Conservation (phyloP, 2,797 vertebrate species). For the Mareca strepera region DNA sequence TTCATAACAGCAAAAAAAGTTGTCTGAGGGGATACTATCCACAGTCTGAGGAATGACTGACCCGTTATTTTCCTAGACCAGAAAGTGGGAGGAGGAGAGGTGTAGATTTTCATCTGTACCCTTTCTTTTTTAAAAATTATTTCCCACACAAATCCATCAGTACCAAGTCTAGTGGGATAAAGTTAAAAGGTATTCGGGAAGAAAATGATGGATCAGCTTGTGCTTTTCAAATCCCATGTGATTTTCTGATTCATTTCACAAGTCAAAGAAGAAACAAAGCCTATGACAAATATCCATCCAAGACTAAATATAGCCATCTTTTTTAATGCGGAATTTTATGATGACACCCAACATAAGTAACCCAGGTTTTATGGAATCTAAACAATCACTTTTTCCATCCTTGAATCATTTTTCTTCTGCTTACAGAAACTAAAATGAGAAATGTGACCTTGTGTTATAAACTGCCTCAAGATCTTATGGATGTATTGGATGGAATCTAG, state of each 20-base stretch:
- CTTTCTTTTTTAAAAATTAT: background rate
- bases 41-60: background rate
- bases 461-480: background rate
- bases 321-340: constrained; percentile 17
- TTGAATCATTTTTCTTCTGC: background rate
- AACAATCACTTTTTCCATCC: background rate
- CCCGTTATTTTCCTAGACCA: background rate
- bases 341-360: constrained; percentile 11
- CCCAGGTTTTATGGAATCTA: background rate
- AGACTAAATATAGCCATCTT: background rate
- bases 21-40: background rate
- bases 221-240: background rate
- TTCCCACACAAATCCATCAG: background rate
- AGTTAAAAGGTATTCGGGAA: background rate
- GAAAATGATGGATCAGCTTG: background rate
- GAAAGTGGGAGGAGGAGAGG: background rate
- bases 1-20: background rate
- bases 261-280: constrained; percentile 11
- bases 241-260: constrained; percentile 28
- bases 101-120: background rate
- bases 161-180: background rate
- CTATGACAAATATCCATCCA: background rate
- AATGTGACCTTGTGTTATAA: constrained; percentile 13
- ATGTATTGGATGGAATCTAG: background rate
- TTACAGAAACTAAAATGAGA: constrained; percentile 42